Evolutionary conservation across 2,113 vertebrate genomes (phyloP).

Genomic region (Hippopotamus amphibius): DNA sequence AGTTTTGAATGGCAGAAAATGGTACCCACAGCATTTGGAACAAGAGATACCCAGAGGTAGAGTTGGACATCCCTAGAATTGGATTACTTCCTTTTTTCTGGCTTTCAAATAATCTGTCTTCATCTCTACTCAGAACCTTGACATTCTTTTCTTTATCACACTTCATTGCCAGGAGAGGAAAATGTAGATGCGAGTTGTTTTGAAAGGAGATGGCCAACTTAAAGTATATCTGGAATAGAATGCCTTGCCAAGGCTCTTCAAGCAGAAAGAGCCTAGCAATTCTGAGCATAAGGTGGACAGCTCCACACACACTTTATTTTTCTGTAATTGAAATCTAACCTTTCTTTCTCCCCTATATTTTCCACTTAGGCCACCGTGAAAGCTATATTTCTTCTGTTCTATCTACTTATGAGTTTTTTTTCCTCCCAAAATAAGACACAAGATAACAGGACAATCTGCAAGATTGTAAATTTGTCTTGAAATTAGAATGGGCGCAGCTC

Average conservation of each 20-base stretch:
- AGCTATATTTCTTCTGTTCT: not conserved
- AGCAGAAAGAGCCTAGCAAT: constrained; percentile 9
- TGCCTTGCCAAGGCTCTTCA: not conserved
- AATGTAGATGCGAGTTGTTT: constrained; percentile 17
- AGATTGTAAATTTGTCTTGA: not conserved
- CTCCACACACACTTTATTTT: not conserved
- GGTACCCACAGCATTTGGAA: not conserved
- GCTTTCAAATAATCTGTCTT: not conserved
- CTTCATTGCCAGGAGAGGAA: not conserved
- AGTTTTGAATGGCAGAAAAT: not conserved
- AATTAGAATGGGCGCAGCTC: not conserved
- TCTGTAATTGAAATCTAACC: constrained; percentile 32
- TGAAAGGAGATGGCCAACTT: not conserved
- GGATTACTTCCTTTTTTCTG: not conserved
- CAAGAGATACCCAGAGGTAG: not conserved
- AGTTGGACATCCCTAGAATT: not conserved
- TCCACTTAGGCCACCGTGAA: not conserved
- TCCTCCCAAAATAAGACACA: not conserved
- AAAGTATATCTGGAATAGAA: not conserved
- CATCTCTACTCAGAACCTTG: not conserved
- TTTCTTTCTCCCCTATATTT: not conserved
- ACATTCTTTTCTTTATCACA: constrained; percentile 6
- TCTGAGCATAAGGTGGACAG: not conserved
- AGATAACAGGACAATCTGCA: not conserved
- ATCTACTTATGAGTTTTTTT: not conserved